phyloP scores from a whole-genome alignment of 2,888 invertebrate genomes.

The Ctenicera cuprea region DNA sequence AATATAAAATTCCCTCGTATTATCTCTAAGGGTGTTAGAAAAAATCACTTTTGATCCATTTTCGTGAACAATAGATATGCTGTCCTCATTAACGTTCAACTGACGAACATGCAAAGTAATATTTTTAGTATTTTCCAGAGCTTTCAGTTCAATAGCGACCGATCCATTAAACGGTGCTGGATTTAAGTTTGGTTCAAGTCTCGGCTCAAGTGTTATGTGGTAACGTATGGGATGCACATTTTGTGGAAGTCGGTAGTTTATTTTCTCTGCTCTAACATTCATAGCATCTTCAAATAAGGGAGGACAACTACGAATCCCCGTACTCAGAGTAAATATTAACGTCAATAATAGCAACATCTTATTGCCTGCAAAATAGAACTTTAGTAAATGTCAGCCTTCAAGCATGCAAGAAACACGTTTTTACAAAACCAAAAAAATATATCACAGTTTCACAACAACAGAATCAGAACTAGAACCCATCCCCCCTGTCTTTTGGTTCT shows the following conservation, averaged over 20 bases:
- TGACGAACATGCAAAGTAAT: conserved; percentile 47
- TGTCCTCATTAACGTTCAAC: conserved; percentile 1
- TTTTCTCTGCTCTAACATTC: neutral
- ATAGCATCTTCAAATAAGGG: neutral
- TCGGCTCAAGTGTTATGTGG: conserved; percentile 42
- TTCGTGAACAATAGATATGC: neutral
- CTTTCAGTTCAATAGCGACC: conserved; percentile 35
- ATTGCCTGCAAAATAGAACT: neutral
- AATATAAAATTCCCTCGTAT: conserved; percentile 38
- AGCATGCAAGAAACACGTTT: no score
- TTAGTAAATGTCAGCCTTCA: no score
- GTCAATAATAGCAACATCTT: neutral
- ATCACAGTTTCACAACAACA: no score
- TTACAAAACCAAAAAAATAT: no score
- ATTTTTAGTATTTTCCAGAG: conserved; percentile 21
- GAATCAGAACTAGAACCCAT: no score
- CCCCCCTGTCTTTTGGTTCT: no score
- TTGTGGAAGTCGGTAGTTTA: conserved; percentile 46
- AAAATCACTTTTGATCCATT: conserved; percentile 8
- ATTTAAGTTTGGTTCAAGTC: conserved; percentile 45
- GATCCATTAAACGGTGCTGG: conserved; percentile 44
- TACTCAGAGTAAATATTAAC: neutral
- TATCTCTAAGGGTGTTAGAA: conserved; percentile 11
- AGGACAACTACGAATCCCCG: neutral
- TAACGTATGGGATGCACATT: conserved; percentile 39